These are phyloP conservation scores for Drosophila persimilis DNA, from an alignment of 1,140 invertebrate genomes.

Conservation along the genomic window DNA sequence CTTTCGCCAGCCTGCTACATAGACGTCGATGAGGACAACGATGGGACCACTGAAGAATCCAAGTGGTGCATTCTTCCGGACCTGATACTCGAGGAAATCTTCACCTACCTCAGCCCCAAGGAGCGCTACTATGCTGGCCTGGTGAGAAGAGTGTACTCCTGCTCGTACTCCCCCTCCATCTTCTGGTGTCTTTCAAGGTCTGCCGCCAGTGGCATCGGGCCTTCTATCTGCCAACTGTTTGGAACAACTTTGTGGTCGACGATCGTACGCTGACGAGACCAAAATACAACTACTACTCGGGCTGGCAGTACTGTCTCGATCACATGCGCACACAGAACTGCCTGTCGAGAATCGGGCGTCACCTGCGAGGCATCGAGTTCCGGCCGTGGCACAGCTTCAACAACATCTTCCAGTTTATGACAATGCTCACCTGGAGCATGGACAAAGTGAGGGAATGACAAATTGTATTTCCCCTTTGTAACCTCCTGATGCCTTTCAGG, in stretches of 20 bases:
- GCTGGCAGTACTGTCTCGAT: slow-evolving; percentile 91
- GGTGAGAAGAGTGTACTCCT: slow-evolving; percentile 84
- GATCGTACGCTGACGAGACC: slow-evolving; percentile 90
- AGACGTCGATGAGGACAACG: slow-evolving; percentile 84
- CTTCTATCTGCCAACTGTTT: slow-evolving; percentile 90
- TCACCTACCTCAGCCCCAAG: slow-evolving; percentile 87
- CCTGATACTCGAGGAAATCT: slow-evolving; percentile 90
- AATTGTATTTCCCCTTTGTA: not conserved
- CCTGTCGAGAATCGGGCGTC: slow-evolving; percentile 87
- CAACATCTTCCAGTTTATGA: slow-evolving; percentile 94
- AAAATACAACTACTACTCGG: slow-evolving; percentile 92
- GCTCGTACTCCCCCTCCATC: not conserved
- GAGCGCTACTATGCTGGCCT: slow-evolving; percentile 90
- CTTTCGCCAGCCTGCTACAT: slow-evolving; percentile 85
- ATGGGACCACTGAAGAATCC: slow-evolving; percentile 83
- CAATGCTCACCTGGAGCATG: slow-evolving; percentile 89
- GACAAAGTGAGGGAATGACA: slow-evolving; percentile 82
- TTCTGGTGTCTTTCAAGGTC: slow-evolving; percentile 46
- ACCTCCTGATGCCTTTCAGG: slow-evolving; percentile 20
- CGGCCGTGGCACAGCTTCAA: slow-evolving; percentile 91
- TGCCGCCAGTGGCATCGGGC: slow-evolving; percentile 87
- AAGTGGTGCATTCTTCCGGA: slow-evolving; percentile 90
- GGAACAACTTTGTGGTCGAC: slow-evolving; percentile 89
- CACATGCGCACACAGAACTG: slow-evolving; percentile 90
- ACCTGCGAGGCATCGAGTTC: slow-evolving; percentile 88